phyloP scores from a whole-genome alignment of 2,113 vertebrate species.

The Oceanodroma tethys region DNA sequence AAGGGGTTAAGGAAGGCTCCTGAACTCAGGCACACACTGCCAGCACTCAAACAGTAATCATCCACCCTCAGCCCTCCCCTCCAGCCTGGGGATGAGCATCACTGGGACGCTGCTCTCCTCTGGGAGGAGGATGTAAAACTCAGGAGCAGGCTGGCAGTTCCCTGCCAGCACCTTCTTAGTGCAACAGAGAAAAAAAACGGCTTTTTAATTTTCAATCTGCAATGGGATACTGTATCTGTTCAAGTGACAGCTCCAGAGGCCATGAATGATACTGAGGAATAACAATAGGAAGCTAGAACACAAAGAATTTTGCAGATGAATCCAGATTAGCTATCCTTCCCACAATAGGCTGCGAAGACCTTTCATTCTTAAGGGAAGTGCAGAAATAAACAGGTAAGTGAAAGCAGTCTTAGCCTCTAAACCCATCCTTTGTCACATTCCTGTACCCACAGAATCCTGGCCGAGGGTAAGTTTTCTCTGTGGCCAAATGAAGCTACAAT shows the following conservation, averaged over 20 bases:
- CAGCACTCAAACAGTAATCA: background rate
- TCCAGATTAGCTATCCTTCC: background rate
- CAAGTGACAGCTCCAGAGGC: background rate
- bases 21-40: background rate
- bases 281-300: background rate
- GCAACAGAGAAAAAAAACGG: background rate
- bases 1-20: background rate
- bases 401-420: background rate
- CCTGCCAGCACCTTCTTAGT: background rate
- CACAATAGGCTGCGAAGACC: conserved; percentile 6
- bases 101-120: background rate
- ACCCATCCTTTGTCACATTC: background rate
- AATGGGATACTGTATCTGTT: background rate
- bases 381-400: background rate
- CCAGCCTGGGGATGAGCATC: background rate
- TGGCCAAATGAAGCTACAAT: background rate
- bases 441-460: background rate
- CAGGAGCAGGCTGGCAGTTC: background rate
- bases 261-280: background rate
- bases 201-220: background rate
- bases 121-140: background rate
- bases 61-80: background rate
- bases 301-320: background rate
- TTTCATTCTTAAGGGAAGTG: background rate
- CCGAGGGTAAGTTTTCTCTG: background rate